Evolutionary conservation across 2,797 vertebrate species (phyloP).

Genomic region (Vultur gryphus): DNA sequence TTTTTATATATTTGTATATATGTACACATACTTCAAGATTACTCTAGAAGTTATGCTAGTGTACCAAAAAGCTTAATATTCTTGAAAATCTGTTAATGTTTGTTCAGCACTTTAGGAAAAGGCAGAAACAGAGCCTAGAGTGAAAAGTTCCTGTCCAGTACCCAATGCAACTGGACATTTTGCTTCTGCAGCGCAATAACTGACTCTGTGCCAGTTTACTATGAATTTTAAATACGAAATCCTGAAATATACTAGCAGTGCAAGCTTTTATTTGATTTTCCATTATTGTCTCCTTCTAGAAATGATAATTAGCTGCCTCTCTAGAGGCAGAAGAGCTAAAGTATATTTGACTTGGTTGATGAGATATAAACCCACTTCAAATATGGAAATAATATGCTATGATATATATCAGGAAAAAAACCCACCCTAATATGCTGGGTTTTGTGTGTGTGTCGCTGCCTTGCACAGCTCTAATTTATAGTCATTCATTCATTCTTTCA

Average conservation of each 20-base stretch:
- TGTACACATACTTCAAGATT: background rate
- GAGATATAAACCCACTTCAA: background rate
- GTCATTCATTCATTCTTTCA: background rate
- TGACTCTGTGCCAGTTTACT: background rate
- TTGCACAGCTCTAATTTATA: background rate
- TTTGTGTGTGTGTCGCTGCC: background rate
- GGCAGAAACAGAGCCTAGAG: background rate
- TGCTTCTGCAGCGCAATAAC: background rate
- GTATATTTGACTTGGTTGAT: background rate
- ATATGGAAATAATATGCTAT: background rate
- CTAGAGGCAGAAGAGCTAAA: background rate
- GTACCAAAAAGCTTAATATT: background rate
- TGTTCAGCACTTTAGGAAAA: background rate
- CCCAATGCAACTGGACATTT: background rate
- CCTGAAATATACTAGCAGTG: background rate
- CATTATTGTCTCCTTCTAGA: background rate
- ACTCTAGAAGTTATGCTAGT: background rate
- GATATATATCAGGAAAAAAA: background rate
- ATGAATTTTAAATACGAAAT: background rate
- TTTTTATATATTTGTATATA: background rate
- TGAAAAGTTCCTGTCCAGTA: background rate
- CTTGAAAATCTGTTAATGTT: background rate
- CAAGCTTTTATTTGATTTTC: background rate
- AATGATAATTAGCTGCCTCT: background rate
- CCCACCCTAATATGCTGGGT: rapidly evolving